Percentiles rank a stretch among this genome's conserved stretches.
Evolutionary conservation across 2,113 vertebrate species (phyloP).

Genomic region (Nyctereutes procyonoides): DNA sequence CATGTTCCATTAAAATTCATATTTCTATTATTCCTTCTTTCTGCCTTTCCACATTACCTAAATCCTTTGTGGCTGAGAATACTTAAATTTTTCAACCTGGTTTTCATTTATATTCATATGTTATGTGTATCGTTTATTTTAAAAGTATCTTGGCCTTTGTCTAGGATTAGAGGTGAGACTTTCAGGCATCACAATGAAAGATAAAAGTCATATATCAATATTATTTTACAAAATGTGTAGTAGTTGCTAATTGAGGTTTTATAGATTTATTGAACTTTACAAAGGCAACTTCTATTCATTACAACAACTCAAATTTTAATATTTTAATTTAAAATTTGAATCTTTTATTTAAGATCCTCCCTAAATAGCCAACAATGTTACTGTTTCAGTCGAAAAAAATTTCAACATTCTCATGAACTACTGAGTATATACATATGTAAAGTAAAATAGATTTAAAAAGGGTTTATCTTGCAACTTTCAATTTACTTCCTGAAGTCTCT

Average conservation of each 20-base stretch:
- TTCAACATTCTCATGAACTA: neutral
- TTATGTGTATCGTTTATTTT: slow-evolving; percentile 26
- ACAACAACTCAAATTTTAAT: neutral
- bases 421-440: neutral
- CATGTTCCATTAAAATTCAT: slow-evolving; percentile 7
- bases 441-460: neutral
- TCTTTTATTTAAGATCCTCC: slow-evolving; percentile 15
- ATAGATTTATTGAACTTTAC: neutral
- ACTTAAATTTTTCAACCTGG: slow-evolving; percentile 24
- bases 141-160: slow-evolving; percentile 33
- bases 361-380: slow-evolving; percentile 35
- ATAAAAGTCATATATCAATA: neutral
- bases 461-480: neutral
- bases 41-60: neutral
- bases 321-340: neutral
- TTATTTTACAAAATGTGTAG: neutral
- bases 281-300: slow-evolving; percentile 49
- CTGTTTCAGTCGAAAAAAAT: slow-evolving; percentile 26
- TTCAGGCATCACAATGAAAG: slow-evolving; percentile 31
- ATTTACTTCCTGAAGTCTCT: neutral
- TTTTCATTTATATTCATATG: neutral
- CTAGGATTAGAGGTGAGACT: neutral
- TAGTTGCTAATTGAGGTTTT: slow-evolving; percentile 33
- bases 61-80: neutral
- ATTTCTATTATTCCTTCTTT: neutral